phyloP scores from a whole-genome alignment of 2,113 vertebrate genomes.

The Cryptotis parvus region DNA sequence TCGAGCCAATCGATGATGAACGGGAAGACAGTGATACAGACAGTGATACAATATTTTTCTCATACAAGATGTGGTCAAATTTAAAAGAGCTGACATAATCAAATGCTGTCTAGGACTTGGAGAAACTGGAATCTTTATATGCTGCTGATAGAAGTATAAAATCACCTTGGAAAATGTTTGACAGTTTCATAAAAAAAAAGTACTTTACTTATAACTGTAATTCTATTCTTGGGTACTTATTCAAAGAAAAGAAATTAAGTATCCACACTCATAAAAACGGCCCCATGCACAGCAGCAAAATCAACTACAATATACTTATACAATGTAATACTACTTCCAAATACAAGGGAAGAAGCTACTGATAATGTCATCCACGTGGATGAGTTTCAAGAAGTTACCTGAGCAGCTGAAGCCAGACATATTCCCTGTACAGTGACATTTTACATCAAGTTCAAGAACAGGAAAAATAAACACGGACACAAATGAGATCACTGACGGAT shows the following conservation, averaged over 20 bases:
- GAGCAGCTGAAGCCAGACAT: not conserved
- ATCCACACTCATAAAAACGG: not conserved
- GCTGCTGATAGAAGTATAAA: not conserved
- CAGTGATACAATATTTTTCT: not conserved
- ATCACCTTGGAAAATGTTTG: not conserved
- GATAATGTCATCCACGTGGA: not conserved
- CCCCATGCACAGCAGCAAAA: not conserved
- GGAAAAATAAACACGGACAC: not conserved
- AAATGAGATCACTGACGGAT: not conserved
- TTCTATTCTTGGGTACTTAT: conserved; percentile 33
- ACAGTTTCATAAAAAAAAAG: conserved; percentile 15
- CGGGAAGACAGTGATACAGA: no score
- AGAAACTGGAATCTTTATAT: not conserved
- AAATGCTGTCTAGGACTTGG: not conserved
- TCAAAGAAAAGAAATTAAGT: conserved; percentile 31
- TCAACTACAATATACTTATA: not conserved
- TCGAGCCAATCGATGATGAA: no score
- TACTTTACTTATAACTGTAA: not conserved
- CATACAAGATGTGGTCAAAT: conserved; percentile 1
- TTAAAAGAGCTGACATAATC: not conserved
- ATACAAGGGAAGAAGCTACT: not conserved
- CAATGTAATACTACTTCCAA: not conserved
- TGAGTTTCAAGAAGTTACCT: conserved; percentile 12
- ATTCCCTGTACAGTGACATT: not conserved
- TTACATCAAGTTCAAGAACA: not conserved